Evolutionary conservation across 2,888 invertebrate genomes (phyloP).

Genomic region (Drosophila eohydei): DNA sequence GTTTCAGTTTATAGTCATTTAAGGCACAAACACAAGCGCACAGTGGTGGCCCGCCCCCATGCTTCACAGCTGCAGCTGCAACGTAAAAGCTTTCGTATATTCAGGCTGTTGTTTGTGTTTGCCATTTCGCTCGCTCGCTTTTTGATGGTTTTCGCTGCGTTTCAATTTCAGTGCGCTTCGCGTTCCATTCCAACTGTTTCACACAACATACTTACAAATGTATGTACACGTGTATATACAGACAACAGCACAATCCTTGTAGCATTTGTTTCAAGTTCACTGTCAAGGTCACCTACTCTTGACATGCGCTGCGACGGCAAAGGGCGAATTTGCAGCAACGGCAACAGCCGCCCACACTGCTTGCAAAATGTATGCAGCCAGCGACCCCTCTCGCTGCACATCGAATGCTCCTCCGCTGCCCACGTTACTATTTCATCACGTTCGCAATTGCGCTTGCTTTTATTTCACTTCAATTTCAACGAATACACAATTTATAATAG

Average conservation of each 20-base stretch:
- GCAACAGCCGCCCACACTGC: constrained; percentile 45
- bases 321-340: constrained; percentile 54
- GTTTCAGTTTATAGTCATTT: constrained; percentile 25
- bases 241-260: constrained; percentile 78
- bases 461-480: constrained; percentile 19
- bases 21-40: constrained; percentile 40
- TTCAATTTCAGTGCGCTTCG: constrained; percentile 28
- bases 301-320: constrained; percentile 86
- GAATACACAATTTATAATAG: constrained; percentile 48
- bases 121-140: background rate
- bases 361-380: constrained; percentile 36
- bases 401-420: background rate
- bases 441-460: constrained; percentile 21
- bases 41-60: constrained; percentile 17
- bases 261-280: constrained; percentile 89
- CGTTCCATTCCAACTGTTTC: constrained; percentile 40
- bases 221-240: constrained; percentile 27
- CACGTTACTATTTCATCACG: constrained; percentile 27
- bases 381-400: constrained; percentile 6
- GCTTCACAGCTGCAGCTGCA: constrained; percentile 36
- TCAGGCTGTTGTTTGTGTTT: constrained; percentile 6
- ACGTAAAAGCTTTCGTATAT: constrained; percentile 26
- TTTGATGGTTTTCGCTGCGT: constrained; percentile 5
- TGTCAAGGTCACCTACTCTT: constrained; percentile 91
- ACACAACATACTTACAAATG: constrained; percentile 12